Base-by-base conservation (phyloP, 2,113 vertebrate species). In the Leucoraja erinaceus region DNA sequence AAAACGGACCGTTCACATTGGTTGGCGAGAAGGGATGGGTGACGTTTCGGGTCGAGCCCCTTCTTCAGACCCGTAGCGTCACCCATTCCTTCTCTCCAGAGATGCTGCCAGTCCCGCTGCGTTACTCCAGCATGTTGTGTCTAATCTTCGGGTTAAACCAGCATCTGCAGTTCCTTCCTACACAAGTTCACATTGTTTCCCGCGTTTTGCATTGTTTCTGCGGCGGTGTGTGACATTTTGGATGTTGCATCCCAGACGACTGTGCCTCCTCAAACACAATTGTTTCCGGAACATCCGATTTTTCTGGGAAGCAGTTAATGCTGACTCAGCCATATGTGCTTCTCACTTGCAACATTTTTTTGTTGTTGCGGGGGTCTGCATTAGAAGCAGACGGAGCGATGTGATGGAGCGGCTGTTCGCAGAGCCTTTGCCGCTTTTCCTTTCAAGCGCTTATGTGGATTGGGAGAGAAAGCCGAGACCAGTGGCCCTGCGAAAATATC, bases 221-320 rank as follows among this genome's bases (percentile, higher is more conserved):
- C 16, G 11, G 16, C 28, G 22, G 6, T 3, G n/a, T n/a, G 28
- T 14, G 28, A 88, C 28, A 33, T 31, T 31, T 0, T 61, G 61
- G 61, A n/a, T n/a, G 14, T 31, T 84, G 54, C 54, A 61, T n/a
- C 28, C 54, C 47, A 28, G 20, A 86, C 81, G 4, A 22, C 8
- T 6, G 47, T 83, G 77, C 14, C 18, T 4, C 47, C 20, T 56
- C 10, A 28, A 83, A 25, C 47, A 83, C 59, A 14, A 66, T 63
- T 31, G 59, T 88, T 88, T 88, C 83, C 59, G 83, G 83, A n/a
- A 86, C 83, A 86, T 61, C 5, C 54, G 78, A 77, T 77, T 77
- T 77, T 14, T 77, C 47, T 81, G 78, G 38, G 38, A 54, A 81
- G n/a, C 31, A 1, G 12, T 63, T 31, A 63, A 88, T 12, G 54